phyloP scores from a whole-genome alignment of 1,140 invertebrate species.

The Bombus polaris region DNA sequence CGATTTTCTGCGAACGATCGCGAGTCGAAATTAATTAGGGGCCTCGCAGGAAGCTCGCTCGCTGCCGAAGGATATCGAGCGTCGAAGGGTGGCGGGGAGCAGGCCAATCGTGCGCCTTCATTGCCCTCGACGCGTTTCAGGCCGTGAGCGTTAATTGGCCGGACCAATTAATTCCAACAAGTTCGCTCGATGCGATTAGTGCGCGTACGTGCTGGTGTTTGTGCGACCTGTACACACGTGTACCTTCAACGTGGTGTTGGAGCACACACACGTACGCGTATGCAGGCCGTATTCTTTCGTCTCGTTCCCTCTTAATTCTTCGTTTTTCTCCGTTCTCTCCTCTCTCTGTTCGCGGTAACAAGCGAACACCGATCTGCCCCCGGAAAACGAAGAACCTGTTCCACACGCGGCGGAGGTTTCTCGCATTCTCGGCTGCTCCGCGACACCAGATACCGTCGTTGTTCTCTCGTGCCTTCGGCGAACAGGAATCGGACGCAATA shows the following conservation, averaged over 20 bases:
- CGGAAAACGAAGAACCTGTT: constrained; percentile 81
- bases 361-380: constrained; percentile 66
- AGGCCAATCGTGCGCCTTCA: constrained; percentile 53
- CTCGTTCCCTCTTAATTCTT: neutral
- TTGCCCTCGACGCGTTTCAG: constrained; percentile 57
- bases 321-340: neutral
- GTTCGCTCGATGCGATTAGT: constrained; percentile 78
- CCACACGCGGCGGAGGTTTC: constrained; percentile 59
- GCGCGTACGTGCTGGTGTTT: constrained; percentile 55
- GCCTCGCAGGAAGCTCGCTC: constrained; percentile 23
- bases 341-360: constrained; percentile 30
- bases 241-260: neutral
- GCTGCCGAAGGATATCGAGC: constrained; percentile 47
- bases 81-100: constrained; percentile 40
- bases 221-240: neutral
- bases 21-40: constrained; percentile 54
- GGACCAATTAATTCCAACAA: constrained; percentile 83
- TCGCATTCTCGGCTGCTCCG: constrained; percentile 63
- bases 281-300: neutral
- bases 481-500: constrained; percentile 51
- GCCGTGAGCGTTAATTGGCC: constrained; percentile 80
- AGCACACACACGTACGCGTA: neutral
- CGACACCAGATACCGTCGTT: constrained; percentile 63
- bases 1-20: constrained; percentile 43
- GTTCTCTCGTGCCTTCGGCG: constrained; percentile 18